Evolutionary conservation across 2,113 vertebrate species (phyloP).

Genomic region (Centropus unirufus): DNA sequence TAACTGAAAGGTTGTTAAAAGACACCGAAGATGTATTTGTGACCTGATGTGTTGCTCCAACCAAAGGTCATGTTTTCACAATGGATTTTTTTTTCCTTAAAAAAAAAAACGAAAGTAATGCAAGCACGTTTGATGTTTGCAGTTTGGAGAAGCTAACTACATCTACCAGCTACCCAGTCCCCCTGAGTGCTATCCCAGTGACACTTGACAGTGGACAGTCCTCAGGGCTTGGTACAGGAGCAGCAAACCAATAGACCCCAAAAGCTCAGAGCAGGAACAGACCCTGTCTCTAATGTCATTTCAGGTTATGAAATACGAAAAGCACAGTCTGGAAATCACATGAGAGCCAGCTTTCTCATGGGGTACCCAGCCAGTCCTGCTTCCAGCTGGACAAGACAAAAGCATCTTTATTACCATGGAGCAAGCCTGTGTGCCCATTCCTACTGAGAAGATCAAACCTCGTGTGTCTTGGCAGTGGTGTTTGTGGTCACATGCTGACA

Average conservation of each 20-base stretch:
- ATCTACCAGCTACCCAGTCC: neutral
- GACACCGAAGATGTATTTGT: neutral
- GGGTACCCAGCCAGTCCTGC: neutral
- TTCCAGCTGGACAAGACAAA: constrained; percentile 45
- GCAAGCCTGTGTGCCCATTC: neutral
- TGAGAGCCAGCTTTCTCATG: neutral
- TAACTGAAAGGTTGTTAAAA: neutral
- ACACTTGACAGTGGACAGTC: neutral
- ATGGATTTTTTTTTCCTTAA: neutral
- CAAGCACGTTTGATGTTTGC: neutral
- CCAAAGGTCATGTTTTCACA: neutral
- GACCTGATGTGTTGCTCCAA: neutral
- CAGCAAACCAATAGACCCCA: neutral
- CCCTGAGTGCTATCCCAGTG: neutral
- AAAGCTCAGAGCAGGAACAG: neutral
- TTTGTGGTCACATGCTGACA: constrained; percentile 36
- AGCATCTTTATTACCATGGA: constrained; percentile 16
- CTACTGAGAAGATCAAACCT: neutral
- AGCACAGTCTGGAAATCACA: neutral
- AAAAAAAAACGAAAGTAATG: neutral
- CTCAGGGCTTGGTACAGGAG: neutral
- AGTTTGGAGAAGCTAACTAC: neutral
- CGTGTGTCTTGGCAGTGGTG: neutral
- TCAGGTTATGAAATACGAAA: neutral
- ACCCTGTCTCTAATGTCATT: neutral